Base-by-base conservation (phyloP, 2,113 vertebrate genomes). In the Oryzias curvinotus region DNA sequence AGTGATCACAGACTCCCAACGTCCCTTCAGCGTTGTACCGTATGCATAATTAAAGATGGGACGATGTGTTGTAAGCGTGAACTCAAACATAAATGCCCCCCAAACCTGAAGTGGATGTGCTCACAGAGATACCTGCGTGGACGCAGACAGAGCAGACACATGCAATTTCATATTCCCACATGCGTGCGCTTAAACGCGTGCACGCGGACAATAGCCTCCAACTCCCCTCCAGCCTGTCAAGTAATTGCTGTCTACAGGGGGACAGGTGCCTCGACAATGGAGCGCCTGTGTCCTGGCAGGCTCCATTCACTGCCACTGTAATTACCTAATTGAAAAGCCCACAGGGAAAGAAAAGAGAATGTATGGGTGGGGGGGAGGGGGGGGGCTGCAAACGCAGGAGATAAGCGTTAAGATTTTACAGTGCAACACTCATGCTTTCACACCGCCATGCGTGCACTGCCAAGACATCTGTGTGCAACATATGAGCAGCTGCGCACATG, bases 251-350 rank as follows among this genome's bases (percentile, higher is more conserved):
- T 90, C 88, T 85, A 74, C 81, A 73, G 83, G 77, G 84, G 84
- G 78, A 88, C 88, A 88, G 88, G 86, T 84, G 83, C 85, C 77
- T 85, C 68, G 75, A 88, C 88, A 90, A 89, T 85, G 72, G 84
- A 81, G 65, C 41, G 62, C 68, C 71, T 75, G 75, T 85, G 85
- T 86, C 83, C 84, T 81, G 73, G 50, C 86, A 66, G 70, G 53
- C 82, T 89, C 85, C 62, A 83, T 89, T 90, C 87, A 87, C 65
- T 58, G 58, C 77, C 75, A 74, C 74, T 81, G 82, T 89, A 90
- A 90, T 91, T 90, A 89, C 82, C 84, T 91, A 90, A 91, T 88
- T 90, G 87, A 90, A 91, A 88, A 86, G 71, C 85, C 80, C 59
- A 51, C 81, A 74, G 75, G 78, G 72, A 71, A 65, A 23, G 56